Percentiles rank a stretch among this genome's conserved stretches.
Evolutionary conservation across 2,888 invertebrate genomes (phyloP).

Genomic region (Drosophila mulleri): DNA sequence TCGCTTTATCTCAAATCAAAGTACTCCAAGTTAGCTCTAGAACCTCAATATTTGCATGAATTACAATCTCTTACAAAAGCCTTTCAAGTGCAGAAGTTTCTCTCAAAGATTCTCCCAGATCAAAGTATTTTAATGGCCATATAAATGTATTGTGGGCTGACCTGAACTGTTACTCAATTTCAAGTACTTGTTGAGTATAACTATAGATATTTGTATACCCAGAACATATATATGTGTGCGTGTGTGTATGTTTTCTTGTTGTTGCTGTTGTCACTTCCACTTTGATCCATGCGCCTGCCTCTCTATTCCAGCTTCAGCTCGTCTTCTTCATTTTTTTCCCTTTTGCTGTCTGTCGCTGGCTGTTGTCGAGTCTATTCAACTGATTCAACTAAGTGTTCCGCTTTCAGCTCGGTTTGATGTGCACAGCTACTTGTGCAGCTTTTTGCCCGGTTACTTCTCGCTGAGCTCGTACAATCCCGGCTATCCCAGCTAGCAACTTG

Average conservation of each 20-base stretch:
- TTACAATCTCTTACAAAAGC: too few relatives aligned
- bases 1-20: too few relatives aligned
- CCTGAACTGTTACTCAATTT: too few relatives aligned
- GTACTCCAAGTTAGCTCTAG: too few relatives aligned
- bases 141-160: too few relatives aligned
- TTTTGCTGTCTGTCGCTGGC: constrained; percentile 1
- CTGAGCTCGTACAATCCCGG: constrained; percentile 54
- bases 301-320: background rate
- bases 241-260: too few relatives aligned
- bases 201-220: too few relatives aligned
- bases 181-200: constrained; percentile 7
- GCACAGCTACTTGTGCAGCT: constrained; percentile 56
- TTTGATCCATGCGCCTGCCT: background rate
- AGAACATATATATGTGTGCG: too few relatives aligned
- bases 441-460: constrained; percentile 48
- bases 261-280: background rate
- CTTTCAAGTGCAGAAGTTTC: too few relatives aligned
- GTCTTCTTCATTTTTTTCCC: background rate
- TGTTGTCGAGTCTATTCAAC: constrained; percentile 40
- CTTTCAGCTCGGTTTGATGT: constrained; percentile 74
- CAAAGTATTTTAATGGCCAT: too few relatives aligned
- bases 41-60: too few relatives aligned
- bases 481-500: constrained; percentile 40
- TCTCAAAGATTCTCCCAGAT: too few relatives aligned
- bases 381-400: constrained; percentile 68